These are phyloP conservation scores for Nothoprocta pentlandii DNA, from an alignment of 2,113 vertebrate species.

Conservation along the genomic window DNA sequence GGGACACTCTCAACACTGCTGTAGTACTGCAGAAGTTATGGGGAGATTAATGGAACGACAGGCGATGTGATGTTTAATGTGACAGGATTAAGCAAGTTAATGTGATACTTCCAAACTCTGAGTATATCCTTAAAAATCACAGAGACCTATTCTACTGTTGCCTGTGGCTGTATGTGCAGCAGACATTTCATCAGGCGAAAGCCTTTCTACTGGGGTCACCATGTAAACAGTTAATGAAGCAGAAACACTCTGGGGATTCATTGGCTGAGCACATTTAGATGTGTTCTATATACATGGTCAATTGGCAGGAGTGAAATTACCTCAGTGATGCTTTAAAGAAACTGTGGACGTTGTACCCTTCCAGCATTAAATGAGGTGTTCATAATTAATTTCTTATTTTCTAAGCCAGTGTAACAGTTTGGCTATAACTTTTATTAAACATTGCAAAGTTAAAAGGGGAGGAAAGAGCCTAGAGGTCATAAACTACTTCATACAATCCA, in stretches of 20 bases:
- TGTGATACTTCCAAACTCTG: conserved; percentile 56
- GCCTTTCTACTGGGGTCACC: conserved; percentile 66
- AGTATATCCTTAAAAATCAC: background rate
- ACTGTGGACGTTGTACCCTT: conserved; percentile 1
- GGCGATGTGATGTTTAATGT: background rate
- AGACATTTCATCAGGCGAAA: conserved; percentile 60
- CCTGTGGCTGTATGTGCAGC: conserved; percentile 18
- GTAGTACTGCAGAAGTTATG: background rate
- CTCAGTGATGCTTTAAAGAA: conserved; percentile 60
- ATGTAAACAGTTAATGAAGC: conserved; percentile 78
- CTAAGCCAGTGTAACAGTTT: conserved; percentile 36
- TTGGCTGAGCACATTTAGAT: conserved; percentile 67
- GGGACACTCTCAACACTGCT: background rate
- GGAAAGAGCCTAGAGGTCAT: conserved; percentile 35
- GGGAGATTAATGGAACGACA: conserved; percentile 17
- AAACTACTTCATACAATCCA: conserved; percentile 7
- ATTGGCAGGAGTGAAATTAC: conserved; percentile 46
- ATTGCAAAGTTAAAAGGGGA: conserved; percentile 49
- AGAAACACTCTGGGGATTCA: conserved; percentile 67
- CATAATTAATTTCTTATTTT: conserved; percentile 76
- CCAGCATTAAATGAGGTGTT: conserved; percentile 63
- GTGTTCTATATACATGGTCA: conserved; percentile 56
- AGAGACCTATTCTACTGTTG: background rate
- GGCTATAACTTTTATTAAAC: conserved; percentile 61
- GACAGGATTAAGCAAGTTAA: conserved; percentile 27